Conservation (phyloP, 2,888 invertebrate genomes). For the Lycia hirtaria region DNA sequence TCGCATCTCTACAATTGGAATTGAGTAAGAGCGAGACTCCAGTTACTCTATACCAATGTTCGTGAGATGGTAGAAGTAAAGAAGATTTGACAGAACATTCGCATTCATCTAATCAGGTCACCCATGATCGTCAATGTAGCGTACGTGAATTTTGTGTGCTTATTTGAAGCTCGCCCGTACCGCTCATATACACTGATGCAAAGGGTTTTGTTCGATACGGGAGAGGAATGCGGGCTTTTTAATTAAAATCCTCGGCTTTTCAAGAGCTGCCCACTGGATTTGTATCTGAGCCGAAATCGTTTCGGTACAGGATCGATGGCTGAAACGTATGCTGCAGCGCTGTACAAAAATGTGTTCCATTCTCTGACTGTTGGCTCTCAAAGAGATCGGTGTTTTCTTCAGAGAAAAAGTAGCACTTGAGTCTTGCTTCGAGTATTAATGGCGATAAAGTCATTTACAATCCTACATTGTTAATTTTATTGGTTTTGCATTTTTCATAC, state of each 20-base stretch:
- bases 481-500: no score
- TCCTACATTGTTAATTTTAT: no score
- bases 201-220: slow-evolving; percentile 43
- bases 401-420: neutral
- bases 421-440: neutral
- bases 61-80: no score
- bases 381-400: neutral
- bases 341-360: slow-evolving; percentile 7
- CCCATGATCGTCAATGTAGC: neutral
- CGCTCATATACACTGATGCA: slow-evolving; percentile 62
- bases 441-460: neutral
- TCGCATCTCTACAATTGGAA: no score
- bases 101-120: neutral
- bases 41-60: no score
- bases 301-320: slow-evolving; percentile 14
- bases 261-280: slow-evolving; percentile 20
- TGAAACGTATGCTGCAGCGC: slow-evolving; percentile 5
- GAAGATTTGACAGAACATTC: neutral
- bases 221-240: slow-evolving; percentile 27
- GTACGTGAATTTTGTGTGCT: slow-evolving; percentile 38
- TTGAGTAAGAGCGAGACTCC: no score
- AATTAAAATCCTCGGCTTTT: slow-evolving; percentile 30
- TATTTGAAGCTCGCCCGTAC: slow-evolving; percentile 49
- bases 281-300: slow-evolving; percentile 17
- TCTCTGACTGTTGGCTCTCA: neutral